phyloP scores from a whole-genome alignment of 64 coral and sea anemone genomes.

The Catalaphyllia jardinei region DNA sequence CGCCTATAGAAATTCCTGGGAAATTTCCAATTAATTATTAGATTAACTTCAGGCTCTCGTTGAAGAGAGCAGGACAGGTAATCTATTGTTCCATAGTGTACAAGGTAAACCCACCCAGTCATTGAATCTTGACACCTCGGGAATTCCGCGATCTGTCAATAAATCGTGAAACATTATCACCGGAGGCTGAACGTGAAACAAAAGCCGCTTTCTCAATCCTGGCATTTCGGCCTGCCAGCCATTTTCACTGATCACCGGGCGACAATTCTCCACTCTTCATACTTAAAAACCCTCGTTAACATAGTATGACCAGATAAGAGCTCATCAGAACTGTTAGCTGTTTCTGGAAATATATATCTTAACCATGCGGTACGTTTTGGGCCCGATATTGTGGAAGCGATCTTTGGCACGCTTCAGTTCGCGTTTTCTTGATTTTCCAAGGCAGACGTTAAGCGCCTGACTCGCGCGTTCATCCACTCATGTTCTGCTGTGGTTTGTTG shows the following conservation, averaged over 20 bases:
- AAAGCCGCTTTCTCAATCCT: slow-evolving; percentile 57
- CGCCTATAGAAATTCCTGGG: background rate
- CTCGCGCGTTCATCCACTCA: background rate
- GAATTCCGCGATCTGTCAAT: slow-evolving; percentile 43
- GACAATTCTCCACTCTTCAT: slow-evolving; percentile 1
- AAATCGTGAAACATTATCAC: slow-evolving; percentile 30
- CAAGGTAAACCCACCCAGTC: background rate
- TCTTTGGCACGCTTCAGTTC: background rate
- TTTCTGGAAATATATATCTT: slow-evolving; percentile 13
- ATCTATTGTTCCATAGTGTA: background rate
- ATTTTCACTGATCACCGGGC: slow-evolving; percentile 10
- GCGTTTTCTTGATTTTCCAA: background rate
- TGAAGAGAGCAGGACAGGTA: background rate
- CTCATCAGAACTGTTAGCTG: background rate
- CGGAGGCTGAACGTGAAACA: slow-evolving; percentile 41
- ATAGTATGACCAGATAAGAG: slow-evolving; percentile 40
- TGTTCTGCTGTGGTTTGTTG: background rate
- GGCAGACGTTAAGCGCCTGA: slow-evolving; percentile 1
- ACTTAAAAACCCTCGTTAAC: background rate
- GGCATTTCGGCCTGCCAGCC: slow-evolving; percentile 43
- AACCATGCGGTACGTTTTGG: slow-evolving; percentile 17
- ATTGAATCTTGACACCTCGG: slow-evolving; percentile 16
- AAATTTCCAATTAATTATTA: slow-evolving; percentile 46
- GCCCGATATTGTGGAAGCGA: background rate
- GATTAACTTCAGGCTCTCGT: background rate